phyloP scores from a whole-genome alignment of 2,888 invertebrate species.

The Orthosia cruda region DNA sequence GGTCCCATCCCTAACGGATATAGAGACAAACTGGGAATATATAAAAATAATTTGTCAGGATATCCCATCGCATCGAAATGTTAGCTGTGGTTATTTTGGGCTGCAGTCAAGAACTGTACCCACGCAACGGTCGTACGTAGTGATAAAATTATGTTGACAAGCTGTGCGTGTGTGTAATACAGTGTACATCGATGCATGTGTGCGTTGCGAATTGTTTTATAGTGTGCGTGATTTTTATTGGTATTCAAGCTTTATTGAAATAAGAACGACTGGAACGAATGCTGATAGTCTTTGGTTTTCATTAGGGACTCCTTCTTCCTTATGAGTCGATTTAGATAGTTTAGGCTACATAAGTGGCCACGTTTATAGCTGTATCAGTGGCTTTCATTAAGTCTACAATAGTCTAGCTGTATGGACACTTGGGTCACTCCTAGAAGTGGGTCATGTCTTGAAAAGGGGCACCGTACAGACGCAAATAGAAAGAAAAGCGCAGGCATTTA shows the following conservation, averaged over 20 bases:
- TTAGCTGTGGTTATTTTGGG: constrained; percentile 70
- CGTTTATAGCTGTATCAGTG: too few species aligned
- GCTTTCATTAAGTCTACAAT: too few species aligned
- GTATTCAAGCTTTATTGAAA: constrained; percentile 10
- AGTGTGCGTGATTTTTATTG: constrained; percentile 14
- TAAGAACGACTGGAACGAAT: neutral
- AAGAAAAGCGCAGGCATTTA: too few species aligned
- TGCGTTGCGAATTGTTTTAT: constrained; percentile 34
- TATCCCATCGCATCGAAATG: constrained; percentile 85
- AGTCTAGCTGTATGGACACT: too few species aligned
- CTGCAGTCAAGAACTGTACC: constrained; percentile 59
- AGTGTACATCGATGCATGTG: constrained; percentile 3
- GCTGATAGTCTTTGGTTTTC: neutral
- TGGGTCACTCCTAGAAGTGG: too few species aligned
- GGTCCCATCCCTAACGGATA: constrained; percentile 78
- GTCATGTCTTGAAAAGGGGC: too few species aligned
- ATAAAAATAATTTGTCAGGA: constrained; percentile 91
- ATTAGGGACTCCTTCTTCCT: neutral
- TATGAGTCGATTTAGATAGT: too few species aligned
- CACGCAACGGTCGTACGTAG: constrained; percentile 50
- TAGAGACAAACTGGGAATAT: constrained; percentile 83
- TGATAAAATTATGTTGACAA: constrained; percentile 64
- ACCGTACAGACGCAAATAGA: too few species aligned
- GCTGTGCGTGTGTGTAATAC: constrained; percentile 17
- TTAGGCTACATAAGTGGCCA: too few species aligned